phyloP scores from a whole-genome alignment of 35 echinoderm and acorn worm genomes.

The Strongylocentrotus purpuratus region DNA sequence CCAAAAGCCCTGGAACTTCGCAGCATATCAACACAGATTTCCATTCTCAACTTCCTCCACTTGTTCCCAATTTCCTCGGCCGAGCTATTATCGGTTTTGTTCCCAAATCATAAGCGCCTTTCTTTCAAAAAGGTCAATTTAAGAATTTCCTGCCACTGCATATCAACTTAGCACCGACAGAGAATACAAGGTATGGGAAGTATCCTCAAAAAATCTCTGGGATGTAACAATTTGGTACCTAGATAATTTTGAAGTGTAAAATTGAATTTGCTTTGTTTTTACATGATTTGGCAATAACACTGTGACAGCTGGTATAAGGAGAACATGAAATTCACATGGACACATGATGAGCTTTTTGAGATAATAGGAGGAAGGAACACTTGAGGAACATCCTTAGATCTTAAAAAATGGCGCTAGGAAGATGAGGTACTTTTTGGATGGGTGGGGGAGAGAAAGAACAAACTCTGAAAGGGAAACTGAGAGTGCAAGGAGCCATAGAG shows the following conservation, averaged over 20 bases:
- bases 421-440: neutral
- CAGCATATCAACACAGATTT: neutral
- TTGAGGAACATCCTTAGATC: neutral
- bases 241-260: neutral
- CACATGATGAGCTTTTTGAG: neutral
- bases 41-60: neutral
- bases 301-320: neutral
- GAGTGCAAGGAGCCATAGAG: too few relatives aligned
- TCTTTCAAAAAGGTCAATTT: neutral
- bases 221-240: neutral
- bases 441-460: neutral
- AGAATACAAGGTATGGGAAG: neutral
- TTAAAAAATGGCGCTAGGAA: neutral
- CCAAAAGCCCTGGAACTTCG: neutral
- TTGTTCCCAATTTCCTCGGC: neutral
- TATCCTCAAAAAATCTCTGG: neutral
- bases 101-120: neutral
- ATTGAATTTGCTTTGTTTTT: neutral
- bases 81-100: neutral
- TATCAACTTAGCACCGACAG: neutral
- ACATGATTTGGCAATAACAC: neutral
- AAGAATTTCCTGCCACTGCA: neutral
- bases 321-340: neutral
- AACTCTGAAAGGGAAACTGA: too few relatives aligned
- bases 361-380: neutral